phyloP scores from a whole-genome alignment of 2,797 vertebrate species.

The Chiroxiphia lanceolata region DNA sequence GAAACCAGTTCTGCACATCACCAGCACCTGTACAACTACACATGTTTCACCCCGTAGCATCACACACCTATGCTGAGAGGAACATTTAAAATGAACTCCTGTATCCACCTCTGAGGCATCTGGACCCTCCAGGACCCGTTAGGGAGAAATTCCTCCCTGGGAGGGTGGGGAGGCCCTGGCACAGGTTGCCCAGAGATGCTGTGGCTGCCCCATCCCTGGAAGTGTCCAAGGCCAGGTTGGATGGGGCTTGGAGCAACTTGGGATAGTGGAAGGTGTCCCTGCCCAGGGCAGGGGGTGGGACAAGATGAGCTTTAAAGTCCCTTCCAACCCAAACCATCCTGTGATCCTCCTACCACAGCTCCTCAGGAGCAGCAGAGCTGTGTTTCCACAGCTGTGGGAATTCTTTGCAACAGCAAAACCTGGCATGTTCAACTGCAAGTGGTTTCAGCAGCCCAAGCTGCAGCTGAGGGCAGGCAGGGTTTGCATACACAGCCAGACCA shows the following conservation, averaged over 20 bases:
- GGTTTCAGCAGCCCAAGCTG: background rate
- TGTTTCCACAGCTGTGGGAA: background rate
- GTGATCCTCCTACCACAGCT: background rate
- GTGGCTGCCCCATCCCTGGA: background rate
- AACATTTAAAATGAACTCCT: background rate
- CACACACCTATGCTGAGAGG: background rate
- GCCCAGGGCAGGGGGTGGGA: too few relatives aligned
- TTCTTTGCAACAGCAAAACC: background rate
- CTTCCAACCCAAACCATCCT: background rate
- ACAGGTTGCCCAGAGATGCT: background rate
- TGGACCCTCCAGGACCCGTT: background rate
- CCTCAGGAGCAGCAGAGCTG: background rate
- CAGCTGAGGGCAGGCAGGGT: background rate
- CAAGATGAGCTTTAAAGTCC: background rate
- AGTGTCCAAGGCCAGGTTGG: background rate
- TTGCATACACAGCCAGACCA: background rate
- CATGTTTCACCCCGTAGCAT: background rate
- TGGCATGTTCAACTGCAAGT: background rate
- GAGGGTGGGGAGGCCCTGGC: background rate
- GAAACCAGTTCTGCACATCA: background rate
- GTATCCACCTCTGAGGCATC: background rate
- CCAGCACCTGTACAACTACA: background rate
- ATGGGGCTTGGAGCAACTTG: background rate
- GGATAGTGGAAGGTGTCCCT: background rate
- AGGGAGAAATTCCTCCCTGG: background rate